Percentiles rank a stretch among this genome's conserved stretches.
These are phyloP conservation scores for Sceliomorpha sp. DNA, from an alignment of 2,888 invertebrate genomes.

Conservation along the genomic window DNA sequence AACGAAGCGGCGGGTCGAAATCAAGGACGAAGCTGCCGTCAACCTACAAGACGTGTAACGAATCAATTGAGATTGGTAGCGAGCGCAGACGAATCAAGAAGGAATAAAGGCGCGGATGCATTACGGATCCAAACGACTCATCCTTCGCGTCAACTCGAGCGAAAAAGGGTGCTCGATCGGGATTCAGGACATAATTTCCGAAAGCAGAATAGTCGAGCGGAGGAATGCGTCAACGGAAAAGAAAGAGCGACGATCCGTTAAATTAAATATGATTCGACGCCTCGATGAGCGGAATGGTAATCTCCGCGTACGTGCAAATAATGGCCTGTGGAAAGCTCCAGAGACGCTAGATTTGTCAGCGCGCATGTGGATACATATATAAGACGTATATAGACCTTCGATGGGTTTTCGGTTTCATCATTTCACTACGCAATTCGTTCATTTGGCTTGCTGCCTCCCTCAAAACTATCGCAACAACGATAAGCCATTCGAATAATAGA, in stretches of 20 bases:
- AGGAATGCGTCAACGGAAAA: constrained; percentile 45
- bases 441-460: constrained; percentile 27
- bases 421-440: constrained; percentile 48
- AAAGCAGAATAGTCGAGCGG: constrained; percentile 28
- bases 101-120: constrained; percentile 47
- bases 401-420: constrained; percentile 48
- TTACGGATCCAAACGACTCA: constrained; percentile 46
- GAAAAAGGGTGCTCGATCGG: constrained; percentile 49
- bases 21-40: constrained; percentile 57
- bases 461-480: constrained; percentile 21
- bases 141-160: constrained; percentile 41
- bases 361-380: constrained; percentile 39
- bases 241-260: constrained; percentile 47
- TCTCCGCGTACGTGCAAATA: constrained; percentile 54
- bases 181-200: constrained; percentile 49
- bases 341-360: constrained; percentile 49
- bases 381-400: constrained; percentile 40
- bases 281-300: constrained; percentile 40
- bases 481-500: constrained; percentile 19
- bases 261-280: constrained; percentile 53
- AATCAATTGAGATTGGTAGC: constrained; percentile 70
- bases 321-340: constrained; percentile 48
- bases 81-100: constrained; percentile 34
- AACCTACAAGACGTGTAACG: constrained; percentile 63
- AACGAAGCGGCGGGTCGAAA: constrained; percentile 69